Percentiles rank a stretch among this genome's conserved stretches.
Conservation (phyloP, 2,797 vertebrate species). For the Sebastes variabilis region DNA sequence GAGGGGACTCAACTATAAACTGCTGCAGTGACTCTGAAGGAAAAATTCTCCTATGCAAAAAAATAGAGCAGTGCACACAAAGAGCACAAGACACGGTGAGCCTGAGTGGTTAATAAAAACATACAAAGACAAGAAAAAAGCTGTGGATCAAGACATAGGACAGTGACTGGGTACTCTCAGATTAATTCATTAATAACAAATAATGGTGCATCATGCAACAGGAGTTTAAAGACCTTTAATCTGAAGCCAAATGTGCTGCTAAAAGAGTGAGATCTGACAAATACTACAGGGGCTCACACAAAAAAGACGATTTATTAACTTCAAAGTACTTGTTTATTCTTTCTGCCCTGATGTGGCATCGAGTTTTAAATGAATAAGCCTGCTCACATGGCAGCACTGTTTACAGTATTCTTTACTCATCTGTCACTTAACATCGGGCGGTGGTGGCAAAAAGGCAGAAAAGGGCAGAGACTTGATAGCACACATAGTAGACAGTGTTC, state of each 20-base stretch:
- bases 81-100: constrained; percentile 71
- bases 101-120: constrained; percentile 55
- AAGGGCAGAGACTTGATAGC: not conserved
- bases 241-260: constrained; percentile 5
- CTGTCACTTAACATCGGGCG: not conserved
- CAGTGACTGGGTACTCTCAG: constrained; percentile 66
- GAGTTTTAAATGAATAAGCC: not conserved
- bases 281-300: not conserved
- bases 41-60: constrained; percentile 6
- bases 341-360: not conserved
- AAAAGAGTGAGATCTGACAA: not conserved
- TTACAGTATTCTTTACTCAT: not conserved
- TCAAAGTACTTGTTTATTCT: not conserved
- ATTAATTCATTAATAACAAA: not conserved
- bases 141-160: constrained; percentile 83
- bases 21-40: constrained; percentile 15
- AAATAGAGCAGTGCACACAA: constrained; percentile 63
- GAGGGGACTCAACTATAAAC: constrained; percentile 3
- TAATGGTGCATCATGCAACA: constrained; percentile 46
- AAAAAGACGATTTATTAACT: not conserved
- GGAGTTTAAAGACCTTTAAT: not conserved
- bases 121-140: constrained; percentile 82
- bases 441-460: not conserved
- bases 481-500: not conserved
- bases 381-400: not conserved